Percentiles rank a stretch among this genome's conserved stretches.
Evolutionary conservation across 2,113 vertebrate genomes (phyloP).

Genomic region (Cephalopterus ornatus): DNA sequence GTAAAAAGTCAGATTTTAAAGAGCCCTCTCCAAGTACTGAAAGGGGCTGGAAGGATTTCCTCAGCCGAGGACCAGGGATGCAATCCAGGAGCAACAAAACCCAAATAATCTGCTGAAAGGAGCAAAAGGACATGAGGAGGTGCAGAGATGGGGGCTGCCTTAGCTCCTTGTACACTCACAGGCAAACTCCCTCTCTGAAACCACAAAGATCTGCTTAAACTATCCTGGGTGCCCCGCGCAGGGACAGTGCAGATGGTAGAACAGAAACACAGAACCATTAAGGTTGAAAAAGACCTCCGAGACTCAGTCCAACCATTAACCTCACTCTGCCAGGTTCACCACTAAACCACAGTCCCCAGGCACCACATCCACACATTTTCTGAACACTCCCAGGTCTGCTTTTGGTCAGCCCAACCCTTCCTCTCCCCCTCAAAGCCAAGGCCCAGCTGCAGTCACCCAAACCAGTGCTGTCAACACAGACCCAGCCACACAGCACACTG

Average conservation of each 20-base stretch:
- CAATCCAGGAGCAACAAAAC: neutral
- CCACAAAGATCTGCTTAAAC: neutral
- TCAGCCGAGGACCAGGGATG: neutral
- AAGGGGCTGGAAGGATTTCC: neutral
- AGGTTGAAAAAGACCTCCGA: neutral
- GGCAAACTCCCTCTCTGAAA: neutral
- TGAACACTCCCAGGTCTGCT: neutral
- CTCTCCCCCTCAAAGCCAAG: neutral
- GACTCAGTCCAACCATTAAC: neutral
- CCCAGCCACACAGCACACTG: neutral
- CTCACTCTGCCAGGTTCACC: neutral
- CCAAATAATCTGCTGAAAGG: neutral
- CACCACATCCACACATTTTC: neutral
- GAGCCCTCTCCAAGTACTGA: neutral
- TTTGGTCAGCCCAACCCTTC: neutral
- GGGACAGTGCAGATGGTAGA: neutral
- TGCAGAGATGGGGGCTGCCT: neutral
- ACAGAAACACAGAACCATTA: neutral
- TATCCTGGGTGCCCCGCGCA: neutral
- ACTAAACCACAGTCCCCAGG: neutral
- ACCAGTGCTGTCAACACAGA: neutral
- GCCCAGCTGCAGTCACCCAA: neutral
- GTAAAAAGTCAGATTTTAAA: neutral
- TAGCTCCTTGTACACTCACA: neutral
- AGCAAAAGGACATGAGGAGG: neutral